Conservation (phyloP, 2,113 vertebrate genomes). For the Pangasianodon gigas region DNA sequence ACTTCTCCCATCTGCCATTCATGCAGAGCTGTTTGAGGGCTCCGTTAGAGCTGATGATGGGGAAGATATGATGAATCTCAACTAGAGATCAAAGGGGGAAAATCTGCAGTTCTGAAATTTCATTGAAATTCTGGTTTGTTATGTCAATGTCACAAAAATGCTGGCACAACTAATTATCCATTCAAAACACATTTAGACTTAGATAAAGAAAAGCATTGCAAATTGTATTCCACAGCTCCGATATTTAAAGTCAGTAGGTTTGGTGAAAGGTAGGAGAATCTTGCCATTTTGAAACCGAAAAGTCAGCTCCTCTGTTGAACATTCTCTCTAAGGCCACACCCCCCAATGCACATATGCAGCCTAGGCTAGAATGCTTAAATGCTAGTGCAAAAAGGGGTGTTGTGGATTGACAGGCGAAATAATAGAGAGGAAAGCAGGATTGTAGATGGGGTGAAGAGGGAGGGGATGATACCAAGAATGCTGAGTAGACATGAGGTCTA, state of each 20-base stretch:
- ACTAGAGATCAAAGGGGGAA: neutral
- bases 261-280: neutral
- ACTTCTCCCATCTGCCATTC: constrained; percentile 28
- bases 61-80: constrained; percentile 28
- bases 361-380: neutral
- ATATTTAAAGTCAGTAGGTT: neutral
- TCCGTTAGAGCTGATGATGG: neutral
- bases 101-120: constrained; percentile 1
- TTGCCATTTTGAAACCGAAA: neutral
- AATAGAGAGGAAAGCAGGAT: neutral
- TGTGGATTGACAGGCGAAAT: neutral
- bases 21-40: neutral
- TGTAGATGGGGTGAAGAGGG: neutral
- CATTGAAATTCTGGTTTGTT: neutral
- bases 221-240: neutral
- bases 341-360: neutral
- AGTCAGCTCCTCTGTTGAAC: neutral
- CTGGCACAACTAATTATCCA: neutral
- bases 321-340: neutral
- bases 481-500: neutral
- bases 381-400: neutral
- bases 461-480: neutral
- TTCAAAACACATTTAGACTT: neutral
- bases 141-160: neutral
- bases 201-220: neutral